Evolutionary conservation across 2,888 invertebrate species (phyloP), one percentile per base, ranked within the genome.

Genomic region (Pomacea canaliculata): DNA sequence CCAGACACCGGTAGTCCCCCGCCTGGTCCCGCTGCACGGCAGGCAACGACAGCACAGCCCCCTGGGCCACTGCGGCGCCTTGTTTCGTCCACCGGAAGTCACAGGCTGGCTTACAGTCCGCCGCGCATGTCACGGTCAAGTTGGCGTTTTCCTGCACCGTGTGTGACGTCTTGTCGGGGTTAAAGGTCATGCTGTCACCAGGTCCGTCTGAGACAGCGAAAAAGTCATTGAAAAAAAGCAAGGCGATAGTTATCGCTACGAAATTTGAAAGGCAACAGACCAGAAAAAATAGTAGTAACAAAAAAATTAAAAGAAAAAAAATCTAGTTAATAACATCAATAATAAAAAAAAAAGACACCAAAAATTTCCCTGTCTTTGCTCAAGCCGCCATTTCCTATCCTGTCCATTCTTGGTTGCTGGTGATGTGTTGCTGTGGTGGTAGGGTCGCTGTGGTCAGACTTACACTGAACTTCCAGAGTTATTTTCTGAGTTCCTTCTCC

Each of bases 51-150:
- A 74, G 69, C 68, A 68, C 60, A 1, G 74, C 60, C 27, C 62
- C 51, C 48, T 10, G 5, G n/a, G 51, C 23, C 13, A 69, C 74
- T 7, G 59, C 48, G 10, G 63, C n/a, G 2, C 16, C 37, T 46
- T 67, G 72, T 19, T 46, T 66, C 8, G 51, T 37, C 78, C 78
- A 76, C 37, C 37, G 60, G 70, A 72, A 78, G 27, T 18, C 48
- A 60, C 78, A 78, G 5, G 62, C 56, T 9, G 78, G 78, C 16
- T 69, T 78, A 59, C 78, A 78, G 56, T 78, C 74, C 10, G 78
- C 78, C n/a, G 65, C 10, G 69, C 78, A 78, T 18, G 72, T 72
- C 48, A 78, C 72, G 13, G 71, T 60, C 1, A 78, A 71, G 69
- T 68, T 62, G n/a, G 51, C 67, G 49, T 69, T 72, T 69, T 78